These are phyloP conservation scores for Pseudopipra pipra DNA, from an alignment of 2,113 vertebrate genomes.

Conservation along the genomic window DNA sequence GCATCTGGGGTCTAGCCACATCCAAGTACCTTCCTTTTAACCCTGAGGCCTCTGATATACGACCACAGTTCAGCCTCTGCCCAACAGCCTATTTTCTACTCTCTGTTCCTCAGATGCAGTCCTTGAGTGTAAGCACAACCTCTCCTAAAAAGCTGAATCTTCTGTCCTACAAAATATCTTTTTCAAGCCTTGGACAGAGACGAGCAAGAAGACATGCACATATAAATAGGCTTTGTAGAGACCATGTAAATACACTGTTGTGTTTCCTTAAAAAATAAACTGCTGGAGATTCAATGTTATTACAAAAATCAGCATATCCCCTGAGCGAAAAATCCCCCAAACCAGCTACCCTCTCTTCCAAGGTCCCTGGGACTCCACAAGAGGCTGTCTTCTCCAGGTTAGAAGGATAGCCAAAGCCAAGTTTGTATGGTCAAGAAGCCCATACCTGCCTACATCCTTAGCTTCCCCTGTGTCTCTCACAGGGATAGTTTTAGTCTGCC, in stretches of 20 bases:
- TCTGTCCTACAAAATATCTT: neutral
- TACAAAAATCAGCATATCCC: neutral
- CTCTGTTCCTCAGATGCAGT: neutral
- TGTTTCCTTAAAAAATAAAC: neutral
- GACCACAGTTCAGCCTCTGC: neutral
- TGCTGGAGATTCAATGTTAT: neutral
- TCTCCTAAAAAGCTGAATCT: neutral
- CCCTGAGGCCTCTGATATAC: neutral
- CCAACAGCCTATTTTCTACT: rapidly evolving
- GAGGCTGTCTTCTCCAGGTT: neutral
- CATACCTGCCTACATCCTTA: neutral
- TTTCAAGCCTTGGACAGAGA: neutral
- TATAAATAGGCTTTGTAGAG: neutral
- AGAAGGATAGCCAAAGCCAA: neutral
- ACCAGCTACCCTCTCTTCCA: neutral
- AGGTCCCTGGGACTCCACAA: neutral
- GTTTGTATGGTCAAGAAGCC: neutral
- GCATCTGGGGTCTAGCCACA: neutral
- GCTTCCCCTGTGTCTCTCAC: neutral
- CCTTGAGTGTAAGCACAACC: neutral
- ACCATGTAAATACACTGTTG: neutral
- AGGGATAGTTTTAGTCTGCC: neutral
- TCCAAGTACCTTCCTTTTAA: neutral
- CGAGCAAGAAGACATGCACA: neutral
- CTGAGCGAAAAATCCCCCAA: neutral